Conservation (phyloP, 2,888 invertebrate genomes). For the Drosophila planitibia region DNA sequence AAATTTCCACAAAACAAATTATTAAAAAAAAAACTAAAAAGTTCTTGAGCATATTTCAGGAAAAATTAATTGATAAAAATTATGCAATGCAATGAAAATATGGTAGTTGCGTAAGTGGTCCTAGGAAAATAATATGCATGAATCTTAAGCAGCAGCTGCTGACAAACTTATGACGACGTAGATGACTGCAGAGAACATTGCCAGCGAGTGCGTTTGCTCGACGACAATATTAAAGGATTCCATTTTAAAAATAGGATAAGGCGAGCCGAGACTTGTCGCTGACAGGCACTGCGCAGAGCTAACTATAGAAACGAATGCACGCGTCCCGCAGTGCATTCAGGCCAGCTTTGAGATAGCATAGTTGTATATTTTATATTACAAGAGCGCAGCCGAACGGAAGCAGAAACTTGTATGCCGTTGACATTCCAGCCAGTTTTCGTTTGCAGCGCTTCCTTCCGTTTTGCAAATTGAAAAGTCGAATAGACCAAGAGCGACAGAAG, state of each 20-base stretch:
- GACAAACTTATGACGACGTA: constrained; percentile 35
- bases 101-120: constrained; percentile 11
- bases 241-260: constrained; percentile 41
- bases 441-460: constrained; percentile 64
- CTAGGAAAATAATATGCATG: constrained; percentile 25
- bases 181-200: constrained; percentile 44
- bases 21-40: background rate
- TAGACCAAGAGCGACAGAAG: constrained; percentile 20
- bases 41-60: constrained; percentile 2
- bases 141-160: constrained; percentile 18
- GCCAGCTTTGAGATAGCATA: constrained; percentile 40
- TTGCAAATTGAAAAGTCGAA: constrained; percentile 67
- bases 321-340: constrained; percentile 49
- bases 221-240: constrained; percentile 44
- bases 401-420: constrained; percentile 49
- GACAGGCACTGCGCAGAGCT: constrained; percentile 41
- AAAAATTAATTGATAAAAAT: background rate
- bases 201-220: constrained; percentile 31
- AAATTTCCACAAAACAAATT: background rate
- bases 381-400: background rate
- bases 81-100: constrained; percentile 13
- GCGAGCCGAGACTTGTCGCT: constrained; percentile 34
- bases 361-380: constrained; percentile 39
- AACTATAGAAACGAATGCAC: constrained; percentile 29
- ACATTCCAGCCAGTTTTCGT: constrained; percentile 44